Evolutionary conservation across 2,888 invertebrate genomes (phyloP).

Genomic region (Plagodis pulveraria): DNA sequence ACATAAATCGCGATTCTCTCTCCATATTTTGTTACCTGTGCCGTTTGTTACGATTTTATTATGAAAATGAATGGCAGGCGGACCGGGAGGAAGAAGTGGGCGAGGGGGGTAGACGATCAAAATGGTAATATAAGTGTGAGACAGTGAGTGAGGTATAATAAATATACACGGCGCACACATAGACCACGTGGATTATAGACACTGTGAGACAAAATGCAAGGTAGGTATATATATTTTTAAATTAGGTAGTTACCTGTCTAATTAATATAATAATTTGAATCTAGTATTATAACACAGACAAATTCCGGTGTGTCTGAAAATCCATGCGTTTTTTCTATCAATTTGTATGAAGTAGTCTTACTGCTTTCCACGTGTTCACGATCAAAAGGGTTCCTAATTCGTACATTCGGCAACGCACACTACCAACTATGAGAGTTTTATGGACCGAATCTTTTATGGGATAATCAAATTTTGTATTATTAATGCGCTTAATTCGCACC

Average conservation of each 20-base stretch:
- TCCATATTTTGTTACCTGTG: conserved; percentile 84
- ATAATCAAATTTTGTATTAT: conserved; percentile 85
- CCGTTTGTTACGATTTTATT: conserved; percentile 85
- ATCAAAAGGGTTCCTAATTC: conserved; percentile 84
- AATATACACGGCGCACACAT: conserved; percentile 1
- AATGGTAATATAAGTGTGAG: conserved; percentile 42
- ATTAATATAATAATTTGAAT: neutral
- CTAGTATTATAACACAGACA: neutral
- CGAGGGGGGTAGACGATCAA: conserved; percentile 65
- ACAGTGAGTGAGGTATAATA: conserved; percentile 20
- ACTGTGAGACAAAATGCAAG: too few species aligned
- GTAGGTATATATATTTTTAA: too few species aligned
- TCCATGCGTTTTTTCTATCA: too few species aligned
- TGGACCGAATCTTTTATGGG: conserved; percentile 83
- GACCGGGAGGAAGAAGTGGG: conserved; percentile 48
- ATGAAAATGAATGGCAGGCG: conserved; percentile 83
- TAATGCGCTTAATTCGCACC: conserved; percentile 76
- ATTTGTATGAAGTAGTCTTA: conserved; percentile 3
- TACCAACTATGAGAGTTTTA: conserved; percentile 82
- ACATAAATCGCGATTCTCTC: conserved; percentile 78
- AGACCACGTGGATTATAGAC: too few species aligned
- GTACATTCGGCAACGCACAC: conserved; percentile 77
- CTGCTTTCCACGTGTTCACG: conserved; percentile 38
- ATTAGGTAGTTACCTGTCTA: too few species aligned
- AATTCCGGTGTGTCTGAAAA: neutral